These are phyloP conservation scores for Mactra quadrangularis DNA, from an alignment of 1,140 invertebrate genomes.

Conservation along the genomic window DNA sequence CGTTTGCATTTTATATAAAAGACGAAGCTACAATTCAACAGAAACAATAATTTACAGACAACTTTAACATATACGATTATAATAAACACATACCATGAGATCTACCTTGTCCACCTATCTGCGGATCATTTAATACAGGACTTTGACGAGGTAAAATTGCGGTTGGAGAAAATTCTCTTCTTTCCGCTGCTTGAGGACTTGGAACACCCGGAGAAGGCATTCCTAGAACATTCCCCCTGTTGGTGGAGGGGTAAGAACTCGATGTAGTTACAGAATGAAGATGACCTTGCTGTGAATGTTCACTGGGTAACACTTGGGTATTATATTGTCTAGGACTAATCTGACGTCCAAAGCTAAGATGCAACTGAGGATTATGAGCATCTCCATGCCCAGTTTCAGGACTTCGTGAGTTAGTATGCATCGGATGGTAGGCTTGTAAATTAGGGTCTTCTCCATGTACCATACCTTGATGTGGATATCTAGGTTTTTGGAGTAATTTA, in stretches of 20 bases:
- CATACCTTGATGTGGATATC: not conserved
- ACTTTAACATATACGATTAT: no score
- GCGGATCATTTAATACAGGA: not conserved
- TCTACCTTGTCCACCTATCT: no score
- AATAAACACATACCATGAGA: no score
- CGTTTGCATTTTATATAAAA: no score
- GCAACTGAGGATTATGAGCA: no score
- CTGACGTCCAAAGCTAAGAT: no score
- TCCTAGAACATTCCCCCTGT: not conserved
- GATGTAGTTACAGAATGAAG: no score
- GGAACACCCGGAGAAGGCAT: not conserved
- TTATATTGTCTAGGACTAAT: no score
- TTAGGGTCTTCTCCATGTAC: not conserved
- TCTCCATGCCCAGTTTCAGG: not conserved
- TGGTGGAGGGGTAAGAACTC: not conserved
- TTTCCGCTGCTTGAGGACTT: not conserved
- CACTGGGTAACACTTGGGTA: no score
- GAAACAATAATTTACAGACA: no score
- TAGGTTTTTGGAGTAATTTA: constrained; percentile 7
- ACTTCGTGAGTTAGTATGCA: not conserved
- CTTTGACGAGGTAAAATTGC: not conserved
- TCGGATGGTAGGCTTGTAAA: not conserved
- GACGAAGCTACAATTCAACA: no score
- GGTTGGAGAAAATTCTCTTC: not conserved
- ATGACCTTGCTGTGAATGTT: no score